These are phyloP conservation scores for Saimiri boliviensis DNA, from an alignment of 2,113 vertebrate genomes.

Conservation along the genomic window DNA sequence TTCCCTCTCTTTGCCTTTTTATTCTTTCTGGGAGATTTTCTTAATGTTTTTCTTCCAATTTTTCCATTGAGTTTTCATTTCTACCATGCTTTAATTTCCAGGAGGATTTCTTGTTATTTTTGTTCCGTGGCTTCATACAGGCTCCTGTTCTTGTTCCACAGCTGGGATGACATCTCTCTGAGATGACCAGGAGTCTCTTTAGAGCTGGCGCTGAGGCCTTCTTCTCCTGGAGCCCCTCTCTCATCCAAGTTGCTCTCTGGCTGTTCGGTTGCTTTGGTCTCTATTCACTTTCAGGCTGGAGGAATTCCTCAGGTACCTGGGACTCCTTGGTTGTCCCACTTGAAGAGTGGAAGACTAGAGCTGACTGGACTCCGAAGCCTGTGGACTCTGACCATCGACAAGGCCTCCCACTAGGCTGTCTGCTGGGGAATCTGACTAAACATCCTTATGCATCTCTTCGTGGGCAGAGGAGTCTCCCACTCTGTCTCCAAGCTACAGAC, in stretches of 20 bases:
- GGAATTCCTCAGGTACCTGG: background rate
- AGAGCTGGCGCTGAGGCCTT: fast-evolving
- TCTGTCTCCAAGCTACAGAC: background rate
- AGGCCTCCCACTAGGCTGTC: background rate
- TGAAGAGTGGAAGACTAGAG: too few species aligned
- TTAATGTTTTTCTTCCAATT: background rate
- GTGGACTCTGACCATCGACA: too few species aligned
- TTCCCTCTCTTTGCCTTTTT: background rate
- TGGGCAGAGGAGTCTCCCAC: background rate
- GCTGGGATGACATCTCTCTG: background rate
- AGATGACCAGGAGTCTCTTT: background rate
- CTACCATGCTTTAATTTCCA: background rate
- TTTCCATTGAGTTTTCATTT: background rate
- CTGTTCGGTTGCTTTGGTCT: background rate
- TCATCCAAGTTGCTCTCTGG: background rate
- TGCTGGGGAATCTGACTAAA: too few species aligned
- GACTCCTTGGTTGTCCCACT: too few species aligned
- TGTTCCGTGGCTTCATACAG: background rate
- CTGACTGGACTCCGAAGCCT: background rate
- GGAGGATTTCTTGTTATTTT: background rate
- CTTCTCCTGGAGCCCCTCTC: background rate
- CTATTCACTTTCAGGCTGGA: background rate
- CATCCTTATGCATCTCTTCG: background rate
- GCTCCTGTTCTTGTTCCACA: too few species aligned
- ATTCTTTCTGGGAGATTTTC: background rate